phyloP scores from a whole-genome alignment of 2,113 vertebrate species.

The Corvus moneduloides region DNA sequence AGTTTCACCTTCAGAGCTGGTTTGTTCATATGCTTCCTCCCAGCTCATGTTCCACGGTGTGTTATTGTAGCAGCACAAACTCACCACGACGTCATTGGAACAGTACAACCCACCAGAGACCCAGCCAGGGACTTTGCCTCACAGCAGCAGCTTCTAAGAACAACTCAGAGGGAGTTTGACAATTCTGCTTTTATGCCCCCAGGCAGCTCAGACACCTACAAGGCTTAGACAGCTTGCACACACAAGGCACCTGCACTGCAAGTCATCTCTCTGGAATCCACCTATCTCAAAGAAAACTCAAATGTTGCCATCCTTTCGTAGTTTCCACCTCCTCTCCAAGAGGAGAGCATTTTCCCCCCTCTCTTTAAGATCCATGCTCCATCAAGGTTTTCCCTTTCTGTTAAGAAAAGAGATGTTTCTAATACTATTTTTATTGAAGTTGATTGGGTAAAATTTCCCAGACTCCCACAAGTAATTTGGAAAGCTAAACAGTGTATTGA shows the following conservation, averaged over 20 bases:
- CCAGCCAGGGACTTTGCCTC: neutral
- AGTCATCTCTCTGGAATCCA: neutral
- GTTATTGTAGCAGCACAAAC: neutral
- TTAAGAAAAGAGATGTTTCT: neutral
- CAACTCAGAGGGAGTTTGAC: neutral
- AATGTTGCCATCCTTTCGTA: neutral
- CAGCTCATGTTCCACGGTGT: neutral
- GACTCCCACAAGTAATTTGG: neutral
- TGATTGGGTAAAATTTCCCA: neutral
- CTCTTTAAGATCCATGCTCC: neutral
- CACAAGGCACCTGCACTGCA: neutral
- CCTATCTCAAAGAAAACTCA: neutral
- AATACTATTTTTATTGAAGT: neutral
- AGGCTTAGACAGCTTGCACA: neutral
- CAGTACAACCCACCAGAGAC: neutral
- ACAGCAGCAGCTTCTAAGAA: neutral
- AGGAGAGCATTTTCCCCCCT: rapidly evolving
- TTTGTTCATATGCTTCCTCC: neutral
- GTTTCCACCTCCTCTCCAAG: neutral
- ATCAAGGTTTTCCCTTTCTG: neutral
- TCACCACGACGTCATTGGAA: rapidly evolving
- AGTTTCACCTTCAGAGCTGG: neutral
- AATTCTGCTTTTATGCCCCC: neutral
- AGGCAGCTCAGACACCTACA: neutral
- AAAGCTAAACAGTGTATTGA: neutral